Percentiles rank a stretch among this genome's conserved stretches.
Evolutionary conservation across 2,888 invertebrate genomes (phyloP).

Genomic region (Hesperia comma): DNA sequence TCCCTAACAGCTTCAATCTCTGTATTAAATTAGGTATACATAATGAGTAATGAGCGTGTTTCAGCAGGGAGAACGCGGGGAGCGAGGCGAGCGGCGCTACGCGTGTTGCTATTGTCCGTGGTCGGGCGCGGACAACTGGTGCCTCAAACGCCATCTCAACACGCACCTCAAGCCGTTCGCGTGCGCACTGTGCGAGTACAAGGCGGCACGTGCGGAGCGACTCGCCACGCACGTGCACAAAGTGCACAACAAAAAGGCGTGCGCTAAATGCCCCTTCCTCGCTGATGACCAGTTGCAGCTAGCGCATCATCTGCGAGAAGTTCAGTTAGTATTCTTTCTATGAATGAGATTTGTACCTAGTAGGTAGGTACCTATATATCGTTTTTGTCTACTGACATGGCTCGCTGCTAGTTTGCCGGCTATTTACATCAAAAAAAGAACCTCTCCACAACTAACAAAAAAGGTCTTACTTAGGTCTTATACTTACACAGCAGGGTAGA

Average conservation of each 20-base stretch:
- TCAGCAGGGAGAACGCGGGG: slow-evolving; percentile 83
- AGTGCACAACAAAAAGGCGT: slow-evolving; percentile 95
- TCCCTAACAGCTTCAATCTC: too few species aligned
- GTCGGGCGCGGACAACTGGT: slow-evolving; percentile 97
- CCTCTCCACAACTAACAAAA: too few species aligned
- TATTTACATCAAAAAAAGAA: too few species aligned
- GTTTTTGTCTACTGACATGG: too few species aligned
- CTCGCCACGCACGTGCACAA: slow-evolving; percentile 95
- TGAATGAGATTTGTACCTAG: too few species aligned
- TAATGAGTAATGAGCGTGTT: neutral
- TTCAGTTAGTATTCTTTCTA: slow-evolving; percentile 85
- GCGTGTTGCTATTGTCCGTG: slow-evolving; percentile 96
- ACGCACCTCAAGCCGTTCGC: slow-evolving; percentile 96
- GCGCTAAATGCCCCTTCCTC: slow-evolving; percentile 93
- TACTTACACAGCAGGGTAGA: too few species aligned
- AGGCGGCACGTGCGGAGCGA: slow-evolving; percentile 95
- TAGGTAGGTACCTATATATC: too few species aligned
- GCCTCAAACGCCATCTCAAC: slow-evolving; percentile 95
- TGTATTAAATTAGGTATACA: slow-evolving; percentile 29
- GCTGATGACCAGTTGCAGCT: slow-evolving; percentile 93
- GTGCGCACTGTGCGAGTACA: slow-evolving; percentile 95
- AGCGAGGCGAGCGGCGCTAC: slow-evolving; percentile 88
- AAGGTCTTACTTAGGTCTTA: too few species aligned
- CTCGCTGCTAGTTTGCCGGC: too few species aligned
- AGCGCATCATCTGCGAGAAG: slow-evolving; percentile 90